Evolutionary conservation across 2,888 invertebrate genomes (phyloP).

Genomic region (Dolichopus griseipennis): DNA sequence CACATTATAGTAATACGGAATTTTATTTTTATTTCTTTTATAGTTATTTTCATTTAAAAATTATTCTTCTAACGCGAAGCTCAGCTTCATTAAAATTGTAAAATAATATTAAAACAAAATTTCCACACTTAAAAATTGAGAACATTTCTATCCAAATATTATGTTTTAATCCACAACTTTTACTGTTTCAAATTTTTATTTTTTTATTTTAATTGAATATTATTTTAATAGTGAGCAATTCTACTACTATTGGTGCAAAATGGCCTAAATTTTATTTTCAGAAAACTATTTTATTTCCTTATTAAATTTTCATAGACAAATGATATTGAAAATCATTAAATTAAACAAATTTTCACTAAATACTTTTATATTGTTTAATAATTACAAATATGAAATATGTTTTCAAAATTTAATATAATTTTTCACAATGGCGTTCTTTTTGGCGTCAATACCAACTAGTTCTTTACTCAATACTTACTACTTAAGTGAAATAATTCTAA

Average conservation of each 20-base stretch:
- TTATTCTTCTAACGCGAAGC: constrained; percentile 6
- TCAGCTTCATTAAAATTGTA: neutral
- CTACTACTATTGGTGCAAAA: neutral
- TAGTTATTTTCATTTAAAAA: neutral
- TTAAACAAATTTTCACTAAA: too few relatives aligned
- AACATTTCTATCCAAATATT: neutral
- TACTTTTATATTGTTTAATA: neutral
- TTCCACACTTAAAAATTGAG: neutral
- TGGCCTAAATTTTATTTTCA: neutral
- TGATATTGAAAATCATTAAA: too few relatives aligned
- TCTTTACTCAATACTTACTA: too few relatives aligned
- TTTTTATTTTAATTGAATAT: neutral
- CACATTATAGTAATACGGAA: neutral
- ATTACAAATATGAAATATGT: neutral
- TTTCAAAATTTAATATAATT: neutral
- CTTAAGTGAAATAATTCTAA: neutral
- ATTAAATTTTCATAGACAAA: too few relatives aligned
- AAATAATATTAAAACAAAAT: neutral
- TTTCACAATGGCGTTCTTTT: constrained; percentile 6
- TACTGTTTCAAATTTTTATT: neutral
- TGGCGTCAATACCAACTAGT: neutral
- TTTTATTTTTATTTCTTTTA: neutral
- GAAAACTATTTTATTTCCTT: neutral
- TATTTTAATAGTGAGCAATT: neutral
- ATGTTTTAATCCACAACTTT: neutral